Percentiles rank a stretch among this genome's conserved stretches.
Conservation (phyloP, 2,113 vertebrate species). For the Tichodroma muraria region DNA sequence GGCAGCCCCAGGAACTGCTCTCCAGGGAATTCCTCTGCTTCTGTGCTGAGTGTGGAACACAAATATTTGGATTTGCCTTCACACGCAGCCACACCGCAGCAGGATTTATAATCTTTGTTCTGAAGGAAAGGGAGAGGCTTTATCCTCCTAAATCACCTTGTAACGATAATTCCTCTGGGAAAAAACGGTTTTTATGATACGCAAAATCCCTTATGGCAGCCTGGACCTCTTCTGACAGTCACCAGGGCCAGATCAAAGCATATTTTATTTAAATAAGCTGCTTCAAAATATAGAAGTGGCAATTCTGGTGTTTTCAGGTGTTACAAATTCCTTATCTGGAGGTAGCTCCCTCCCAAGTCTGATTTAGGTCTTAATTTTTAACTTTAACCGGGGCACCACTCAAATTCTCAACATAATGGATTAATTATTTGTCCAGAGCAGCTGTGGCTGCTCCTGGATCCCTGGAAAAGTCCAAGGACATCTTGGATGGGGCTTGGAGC, state of each 20-base stretch:
- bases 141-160: neutral
- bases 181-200: neutral
- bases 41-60: neutral
- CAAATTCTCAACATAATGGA: neutral
- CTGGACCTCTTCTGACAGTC: neutral
- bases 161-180: neutral
- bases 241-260: neutral
- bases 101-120: neutral
- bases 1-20: neutral
- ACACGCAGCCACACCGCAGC: rapidly evolving
- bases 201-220: neutral
- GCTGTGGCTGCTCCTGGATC: neutral
- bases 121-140: neutral
- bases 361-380: neutral
- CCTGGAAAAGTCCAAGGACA: neutral
- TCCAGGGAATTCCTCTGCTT: neutral
- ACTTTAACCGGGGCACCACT: neutral
- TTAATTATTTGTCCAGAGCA: neutral
- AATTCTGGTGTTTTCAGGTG: neutral
- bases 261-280: neutral
- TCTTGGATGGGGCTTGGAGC: neutral
- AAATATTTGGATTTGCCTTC: neutral
- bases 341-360: neutral
- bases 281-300: neutral
- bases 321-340: neutral